Base-by-base conservation (phyloP, 1,140 invertebrate genomes). In the Drosophila athabasca region DNA sequence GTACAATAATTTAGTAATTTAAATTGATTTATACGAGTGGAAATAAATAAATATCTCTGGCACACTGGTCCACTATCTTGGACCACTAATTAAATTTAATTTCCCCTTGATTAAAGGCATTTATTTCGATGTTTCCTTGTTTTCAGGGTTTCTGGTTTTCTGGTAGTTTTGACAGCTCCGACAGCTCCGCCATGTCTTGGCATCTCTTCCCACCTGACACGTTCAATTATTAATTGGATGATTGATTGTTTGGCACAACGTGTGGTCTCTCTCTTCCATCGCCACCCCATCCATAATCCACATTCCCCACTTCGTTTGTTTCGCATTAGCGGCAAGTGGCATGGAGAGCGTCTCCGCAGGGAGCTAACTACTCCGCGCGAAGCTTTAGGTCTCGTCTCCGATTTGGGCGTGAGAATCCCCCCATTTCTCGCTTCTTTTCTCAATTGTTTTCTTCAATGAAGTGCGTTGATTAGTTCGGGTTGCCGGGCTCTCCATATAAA, bases 211-310 rank as follows among this genome's bases (percentile, higher is more conserved):
- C 43, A 49, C 29, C 77, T 55, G 17, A 62, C 41, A 62, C 69
- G 57, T 72, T 73, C 41, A 74, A 66, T 78, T 81, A 78, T 87
- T 85, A 85, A 85, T 82, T 77, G 65, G 75, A 65, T 85, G 81
- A 85, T 85, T 87, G 78, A 85, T 85, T 46, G 81, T 67, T 87
- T 4, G 6, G 31, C 74, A 31, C 81, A 51, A 71, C 78, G 78
- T 85, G 81, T 85, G 82, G 78, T 85, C 81, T 62, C 4, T n/a
- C n/a, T n/a, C n/a, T n/a, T n/a, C 41, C 29, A 1, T 2, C n/a
- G 3, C 64, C 11, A 1, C 29, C 2, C 11, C 17, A 5, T 3
- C 29, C 26, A 13, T 11, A 39, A 15, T 45, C 44, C 44, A 22
- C 9, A 19, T 53, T 39, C 29, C 15, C 44, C 41, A 19, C 39